A percentile compares a stretch with the other conserved stretches of the same genome.
Conservation (phyloP, 2,797 vertebrate genomes). For the Paramormyrops hopkinsi region DNA sequence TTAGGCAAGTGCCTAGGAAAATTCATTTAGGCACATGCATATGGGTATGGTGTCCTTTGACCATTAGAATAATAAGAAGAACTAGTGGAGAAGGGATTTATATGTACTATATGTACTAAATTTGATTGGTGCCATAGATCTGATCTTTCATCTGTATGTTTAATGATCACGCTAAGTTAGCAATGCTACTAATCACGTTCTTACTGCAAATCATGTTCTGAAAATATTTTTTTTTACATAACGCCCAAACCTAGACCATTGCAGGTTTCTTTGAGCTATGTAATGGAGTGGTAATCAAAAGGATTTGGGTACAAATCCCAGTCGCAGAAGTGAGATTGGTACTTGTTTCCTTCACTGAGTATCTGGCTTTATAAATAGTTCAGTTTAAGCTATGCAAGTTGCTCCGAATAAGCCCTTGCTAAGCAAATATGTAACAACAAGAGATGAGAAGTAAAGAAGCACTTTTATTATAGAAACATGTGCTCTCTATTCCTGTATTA, state of each 20-base stretch:
- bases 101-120: background rate
- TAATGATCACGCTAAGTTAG: background rate
- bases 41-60: background rate
- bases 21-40: background rate
- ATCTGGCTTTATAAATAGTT: background rate
- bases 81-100: background rate
- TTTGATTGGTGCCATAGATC: background rate
- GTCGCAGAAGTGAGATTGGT: background rate
- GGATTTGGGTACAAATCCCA: background rate
- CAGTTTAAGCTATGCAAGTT: background rate
- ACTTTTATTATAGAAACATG: background rate
- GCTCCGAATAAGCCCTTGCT: background rate
- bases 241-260: background rate
- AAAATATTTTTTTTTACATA: background rate
- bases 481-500: background rate
- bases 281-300: background rate
- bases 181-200: background rate
- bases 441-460: background rate
- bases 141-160: background rate
- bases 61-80: slow-evolving; percentile 4
- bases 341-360: background rate
- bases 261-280: background rate
- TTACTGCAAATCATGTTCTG: background rate
- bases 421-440: slow-evolving; percentile 7
- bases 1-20: background rate